A percentile compares a stretch with the other conserved stretches of the same genome.
Conservation (phyloP, 1,140 invertebrate species). For the Teleogryllus occipitalis region DNA sequence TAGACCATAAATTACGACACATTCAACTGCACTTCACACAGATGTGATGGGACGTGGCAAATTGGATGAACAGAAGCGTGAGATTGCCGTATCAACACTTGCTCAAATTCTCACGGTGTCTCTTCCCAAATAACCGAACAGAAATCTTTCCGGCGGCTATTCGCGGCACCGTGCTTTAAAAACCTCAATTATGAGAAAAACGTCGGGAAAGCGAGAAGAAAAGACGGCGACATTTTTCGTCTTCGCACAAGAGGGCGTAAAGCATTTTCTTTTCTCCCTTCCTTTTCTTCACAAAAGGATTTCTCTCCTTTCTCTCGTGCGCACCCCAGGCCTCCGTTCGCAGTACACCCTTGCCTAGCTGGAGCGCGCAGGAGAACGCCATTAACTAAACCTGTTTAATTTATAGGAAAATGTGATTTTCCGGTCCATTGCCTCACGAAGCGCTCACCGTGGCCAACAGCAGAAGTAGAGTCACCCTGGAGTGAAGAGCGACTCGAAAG, state of each 20-base stretch:
- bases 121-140: no score
- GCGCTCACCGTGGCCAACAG: slow-evolving; percentile 6
- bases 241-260: neutral
- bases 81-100: no score
- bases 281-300: neutral
- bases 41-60: no score
- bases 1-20: no score
- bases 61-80: no score
- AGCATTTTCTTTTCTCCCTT: neutral
- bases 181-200: no score
- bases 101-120: no score
- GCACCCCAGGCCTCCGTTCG: neutral
- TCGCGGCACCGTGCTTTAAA: no score
- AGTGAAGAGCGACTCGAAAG: slow-evolving; percentile 9
- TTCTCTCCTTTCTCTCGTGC: neutral
- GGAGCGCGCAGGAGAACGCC: slow-evolving; percentile 6
- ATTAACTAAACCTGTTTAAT: slow-evolving; percentile 23
- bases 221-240: no score
- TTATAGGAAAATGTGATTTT: slow-evolving; percentile 24
- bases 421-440: slow-evolving; percentile 17
- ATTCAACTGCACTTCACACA: no score
- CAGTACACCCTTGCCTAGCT: neutral
- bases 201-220: no score
- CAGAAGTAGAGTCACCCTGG: neutral
- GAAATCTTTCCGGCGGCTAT: no score